Conservation (phyloP, 1,140 invertebrate species). For the Megalonaias nervosa region DNA sequence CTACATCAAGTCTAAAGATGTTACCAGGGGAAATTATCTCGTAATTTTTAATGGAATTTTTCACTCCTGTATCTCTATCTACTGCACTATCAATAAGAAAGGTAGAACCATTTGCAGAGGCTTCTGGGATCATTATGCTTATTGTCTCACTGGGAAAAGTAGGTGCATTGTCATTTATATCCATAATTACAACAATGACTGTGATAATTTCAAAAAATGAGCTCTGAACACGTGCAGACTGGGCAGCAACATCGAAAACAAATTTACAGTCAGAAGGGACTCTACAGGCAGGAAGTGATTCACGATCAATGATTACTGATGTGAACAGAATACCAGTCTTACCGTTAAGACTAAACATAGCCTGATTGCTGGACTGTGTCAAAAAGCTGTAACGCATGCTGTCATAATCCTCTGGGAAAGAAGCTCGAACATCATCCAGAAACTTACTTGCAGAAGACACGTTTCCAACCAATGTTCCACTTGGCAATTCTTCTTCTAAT, state of each 20-base stretch:
- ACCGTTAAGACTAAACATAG: slow-evolving; percentile 29
- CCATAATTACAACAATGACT: slow-evolving; percentile 69
- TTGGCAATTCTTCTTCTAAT: slow-evolving; percentile 10
- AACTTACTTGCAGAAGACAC: slow-evolving; percentile 25
- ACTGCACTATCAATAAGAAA: slow-evolving; percentile 75
- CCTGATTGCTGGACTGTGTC: slow-evolving; percentile 26
- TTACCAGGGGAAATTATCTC: slow-evolving; percentile 52
- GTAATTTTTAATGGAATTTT: slow-evolving; percentile 61
- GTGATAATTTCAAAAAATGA: slow-evolving; percentile 56
- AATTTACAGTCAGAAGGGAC: slow-evolving; percentile 43
- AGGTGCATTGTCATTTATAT: slow-evolving; percentile 97
- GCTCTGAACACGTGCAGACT: slow-evolving; percentile 32
- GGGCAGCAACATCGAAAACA: slow-evolving; percentile 56
- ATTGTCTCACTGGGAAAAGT: slow-evolving; percentile 75
- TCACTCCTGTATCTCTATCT: slow-evolving; percentile 75
- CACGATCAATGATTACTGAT: slow-evolving; percentile 57
- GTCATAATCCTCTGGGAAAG: slow-evolving; percentile 7
- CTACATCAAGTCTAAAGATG: slow-evolving; percentile 51
- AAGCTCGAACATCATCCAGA: slow-evolving; percentile 12
- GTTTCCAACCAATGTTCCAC: slow-evolving; percentile 30
- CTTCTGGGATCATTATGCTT: slow-evolving; percentile 70
- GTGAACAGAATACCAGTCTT: slow-evolving; percentile 55
- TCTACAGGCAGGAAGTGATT: slow-evolving; percentile 47
- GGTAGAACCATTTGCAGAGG: slow-evolving; percentile 74
- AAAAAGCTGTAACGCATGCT: slow-evolving; percentile 22